Evolutionary conservation across 2,113 vertebrate species (phyloP), one percentile per base, ranked within the genome.

Genomic region (Sinocyclocheilus maitianheensis): DNA sequence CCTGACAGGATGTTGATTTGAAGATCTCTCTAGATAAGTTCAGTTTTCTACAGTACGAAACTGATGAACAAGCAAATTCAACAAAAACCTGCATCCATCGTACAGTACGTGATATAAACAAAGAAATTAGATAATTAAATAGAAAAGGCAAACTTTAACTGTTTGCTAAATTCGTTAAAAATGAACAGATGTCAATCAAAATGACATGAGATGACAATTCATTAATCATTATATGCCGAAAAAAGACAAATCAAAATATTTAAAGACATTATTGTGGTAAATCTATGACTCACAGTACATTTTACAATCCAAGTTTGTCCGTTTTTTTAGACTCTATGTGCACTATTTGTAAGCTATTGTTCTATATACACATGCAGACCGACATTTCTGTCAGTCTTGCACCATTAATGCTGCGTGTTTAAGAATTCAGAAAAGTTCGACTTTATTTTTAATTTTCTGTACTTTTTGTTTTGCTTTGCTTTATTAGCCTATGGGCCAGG

Each of bases 1-100:
- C 65, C 37, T 12, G 30, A 78, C 72, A 86, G 79, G 86, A 87
- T 87, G 82, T 84, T 55, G 82, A 75, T 51, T 14, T 77, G 60
- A 78, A 78, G 84, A 84, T 81, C 67, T 80, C n/a, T 78, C 26
- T 11, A 65, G 60, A 81, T 65, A 81, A 48, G 58, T 65, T 12
- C 2, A 43, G 9, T 1, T 43, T 48, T 65, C 24, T 46, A 81
- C 14, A 65, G 16, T 48, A n/a, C 20, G 37, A 20, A 26, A 30
- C 60, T 48, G 40, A 81, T 67, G 79, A 81, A 65, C 79, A 3
- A 11, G 40, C 60, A 81, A 60, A 60, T 60, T 60, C 8, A 60
- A 60, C 58, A n/a, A 46, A 14, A 43, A 3, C 10, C 46, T 72
- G 69, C 69, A 72, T 22, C 16, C 9, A 2, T 72, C 0, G 2